Base-by-base conservation (phyloP, 2,888 invertebrate species). In the Tinea trinotella region DNA sequence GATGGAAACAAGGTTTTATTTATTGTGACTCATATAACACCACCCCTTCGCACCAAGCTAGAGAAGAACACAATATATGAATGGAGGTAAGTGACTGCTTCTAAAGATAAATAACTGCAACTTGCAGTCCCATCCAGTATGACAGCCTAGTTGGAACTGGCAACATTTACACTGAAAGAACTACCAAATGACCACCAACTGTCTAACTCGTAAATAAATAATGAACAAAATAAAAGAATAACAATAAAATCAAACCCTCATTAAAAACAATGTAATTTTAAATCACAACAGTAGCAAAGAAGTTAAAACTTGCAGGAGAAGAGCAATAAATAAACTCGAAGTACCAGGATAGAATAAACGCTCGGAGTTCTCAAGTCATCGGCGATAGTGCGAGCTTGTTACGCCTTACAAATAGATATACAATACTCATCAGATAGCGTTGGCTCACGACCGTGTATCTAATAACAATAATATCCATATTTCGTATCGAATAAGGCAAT, bases 381-480 rank as follows among this genome's bases (percentile, higher is more conserved):
- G 46, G 19, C 46, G 46, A 46, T 46, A 46, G 46, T 46, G 46
- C 46, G 46, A 46, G 46, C 46, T 46, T 46, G 46, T 46, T 46
- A 46, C 46, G 19, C 59, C 64, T 65, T 65, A 65, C 63, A 63
- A 65, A 61, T 58, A 62, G 63, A 63, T 64, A 65, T 64, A 63
- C 66, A 64, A 68, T 69, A 66, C 67, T 65, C 66, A 63, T 61
- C 34, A 46, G 46, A 46, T 46, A 46, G 36, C 19, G 57, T 36
- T 60, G 64, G 75, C 72, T 76, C 82, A 82, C 82, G 80, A 78
- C 62, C 62, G 64, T 59, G 55, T 59, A 64, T 66, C 71, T 79
- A 77, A 80, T 76, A 79, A 77, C 76, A 79, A 83, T 82, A 79
- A 81, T 81, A 83, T 80, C 76, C 80, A 81, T 81, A 82, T 82